Evolutionary conservation across 2,113 vertebrate genomes (phyloP), one percentile per base, ranked within the genome.

Genomic region (Dipodomys stephensi): DNA sequence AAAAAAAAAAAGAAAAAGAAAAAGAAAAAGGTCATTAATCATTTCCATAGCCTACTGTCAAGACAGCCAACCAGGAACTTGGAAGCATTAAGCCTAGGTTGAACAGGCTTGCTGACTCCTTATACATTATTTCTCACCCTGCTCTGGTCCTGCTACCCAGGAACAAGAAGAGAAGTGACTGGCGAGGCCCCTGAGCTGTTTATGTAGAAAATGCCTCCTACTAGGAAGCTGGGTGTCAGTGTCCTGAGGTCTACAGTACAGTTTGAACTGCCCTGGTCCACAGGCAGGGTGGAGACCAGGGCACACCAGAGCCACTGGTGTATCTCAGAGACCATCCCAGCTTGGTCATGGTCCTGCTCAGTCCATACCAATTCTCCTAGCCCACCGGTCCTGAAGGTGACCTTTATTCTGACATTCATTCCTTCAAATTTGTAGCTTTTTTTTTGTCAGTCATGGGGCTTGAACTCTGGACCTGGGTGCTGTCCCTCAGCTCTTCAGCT

Each of bases 11-110:
- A n/a, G n/a, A n/a, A n/a, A n/a, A n/a, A n/a, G n/a, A n/a, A n/a
- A n/a, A n/a, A n/a, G n/a, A n/a, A n/a, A n/a, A n/a, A n/a, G n/a
- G n/a, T n/a, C n/a, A n/a, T n/a, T n/a, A n/a, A 95, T 96, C 82
- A 96, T 23, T 20, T 72, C 74, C 85, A 88, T 3, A 91, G 73
- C 79, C 78, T 64, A 65, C 91, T 83, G 68, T 69, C 76, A 25
- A 72, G 82, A 78, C 22, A 49, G 32, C 39, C 1, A 1, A 49
- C 11, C 6, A 53, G 39, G 49, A 92, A 67, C 60, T 62, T 39
- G 6, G 30, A 49, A n/a, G 79, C 88, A 23, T 49, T 49, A 71
- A 80, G 91, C 7, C 27, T 27, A 39, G 3, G 49, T 28, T 88
- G 92, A 80, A n/a, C 4, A 7, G 68, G 79, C 22, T 30, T 79